These are phyloP conservation scores for Lepisosteus oculatus DNA, from an alignment of 2,113 vertebrate species.

Conservation along the genomic window DNA sequence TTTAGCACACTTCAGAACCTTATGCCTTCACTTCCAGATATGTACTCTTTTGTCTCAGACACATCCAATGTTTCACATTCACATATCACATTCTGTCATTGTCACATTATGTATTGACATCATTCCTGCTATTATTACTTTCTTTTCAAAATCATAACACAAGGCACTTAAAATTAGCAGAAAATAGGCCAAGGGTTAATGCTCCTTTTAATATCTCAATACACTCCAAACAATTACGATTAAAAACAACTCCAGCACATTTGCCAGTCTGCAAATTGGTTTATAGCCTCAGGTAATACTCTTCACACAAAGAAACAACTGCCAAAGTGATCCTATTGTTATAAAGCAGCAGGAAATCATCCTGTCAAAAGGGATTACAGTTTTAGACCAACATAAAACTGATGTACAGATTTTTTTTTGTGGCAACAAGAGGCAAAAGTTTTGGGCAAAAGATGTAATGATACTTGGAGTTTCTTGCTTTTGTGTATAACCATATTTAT, in stretches of 20 bases:
- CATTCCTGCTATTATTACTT: no score
- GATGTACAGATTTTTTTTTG: neutral
- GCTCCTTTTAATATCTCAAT: slow-evolving; percentile 9
- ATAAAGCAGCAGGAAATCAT: slow-evolving; percentile 25
- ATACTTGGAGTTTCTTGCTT: no score
- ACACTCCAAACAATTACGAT: neutral
- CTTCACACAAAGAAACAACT: slow-evolving; percentile 18
- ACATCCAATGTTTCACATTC: no score
- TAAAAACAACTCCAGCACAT: slow-evolving; percentile 19
- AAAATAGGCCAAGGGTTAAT: slow-evolving; percentile 3
- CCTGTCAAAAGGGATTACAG: slow-evolving; percentile 22
- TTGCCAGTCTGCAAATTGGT: slow-evolving; percentile 26
- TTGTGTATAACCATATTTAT: no score
- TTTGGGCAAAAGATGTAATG: no score
- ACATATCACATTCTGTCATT: no score
- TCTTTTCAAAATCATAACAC: no score
- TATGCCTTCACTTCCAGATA: no score
- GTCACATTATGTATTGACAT: no score
- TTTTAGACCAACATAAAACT: slow-evolving; percentile 1
- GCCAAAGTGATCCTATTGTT: slow-evolving; percentile 15
- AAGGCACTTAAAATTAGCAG: neutral
- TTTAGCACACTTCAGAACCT: no score
- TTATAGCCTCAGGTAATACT: slow-evolving; percentile 23
- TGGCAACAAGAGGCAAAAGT: no score
- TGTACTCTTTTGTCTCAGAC: no score